These are phyloP conservation scores for Drosophila trapezifrons DNA, from an alignment of 1,140 invertebrate species.

Conservation along the genomic window DNA sequence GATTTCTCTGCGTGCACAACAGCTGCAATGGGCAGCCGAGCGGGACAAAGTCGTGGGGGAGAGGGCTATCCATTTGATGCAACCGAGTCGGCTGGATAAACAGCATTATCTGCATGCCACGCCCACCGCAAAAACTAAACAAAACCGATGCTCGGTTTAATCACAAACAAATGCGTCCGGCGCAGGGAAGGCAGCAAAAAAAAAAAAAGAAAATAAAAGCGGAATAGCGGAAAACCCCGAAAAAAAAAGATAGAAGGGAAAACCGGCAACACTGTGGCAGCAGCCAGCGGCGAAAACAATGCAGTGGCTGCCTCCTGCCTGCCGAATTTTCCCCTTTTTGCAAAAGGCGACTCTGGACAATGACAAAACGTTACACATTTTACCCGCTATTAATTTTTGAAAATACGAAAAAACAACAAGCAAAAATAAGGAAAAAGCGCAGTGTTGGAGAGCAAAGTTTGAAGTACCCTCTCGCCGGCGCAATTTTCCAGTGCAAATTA, in stretches of 20 bases:
- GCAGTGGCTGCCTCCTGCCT: background rate
- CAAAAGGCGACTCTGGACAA: conserved; percentile 54
- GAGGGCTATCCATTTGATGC: conserved; percentile 28
- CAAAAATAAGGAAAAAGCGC: conserved; percentile 26
- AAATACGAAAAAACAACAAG: too few species aligned
- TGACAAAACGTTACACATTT: conserved; percentile 75
- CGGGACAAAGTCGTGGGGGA: background rate
- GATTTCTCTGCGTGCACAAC: background rate
- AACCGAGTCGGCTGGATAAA: conserved; percentile 34
- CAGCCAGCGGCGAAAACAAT: conserved; percentile 32
- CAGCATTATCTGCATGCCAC: conserved; percentile 48
- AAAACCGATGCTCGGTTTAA: conserved; percentile 65
- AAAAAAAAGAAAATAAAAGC: background rate
- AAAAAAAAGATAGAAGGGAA: background rate
- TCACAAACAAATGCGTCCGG: conserved; percentile 76
- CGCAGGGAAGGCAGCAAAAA: conserved; percentile 26
- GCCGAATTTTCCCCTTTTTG: too few species aligned
- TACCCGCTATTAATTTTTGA: conserved; percentile 72
- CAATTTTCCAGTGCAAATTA: conserved; percentile 22
- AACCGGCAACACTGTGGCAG: background rate
- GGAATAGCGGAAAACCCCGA: conserved; percentile 2
- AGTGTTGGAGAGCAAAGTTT: conserved; percentile 39
- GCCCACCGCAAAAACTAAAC: conserved; percentile 60
- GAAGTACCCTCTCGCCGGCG: conserved; percentile 20
- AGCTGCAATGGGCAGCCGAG: background rate